Evolutionary conservation across 2,113 vertebrate species (phyloP), one percentile per base, ranked within the genome.

Genomic region (Maccullochella peelii): DNA sequence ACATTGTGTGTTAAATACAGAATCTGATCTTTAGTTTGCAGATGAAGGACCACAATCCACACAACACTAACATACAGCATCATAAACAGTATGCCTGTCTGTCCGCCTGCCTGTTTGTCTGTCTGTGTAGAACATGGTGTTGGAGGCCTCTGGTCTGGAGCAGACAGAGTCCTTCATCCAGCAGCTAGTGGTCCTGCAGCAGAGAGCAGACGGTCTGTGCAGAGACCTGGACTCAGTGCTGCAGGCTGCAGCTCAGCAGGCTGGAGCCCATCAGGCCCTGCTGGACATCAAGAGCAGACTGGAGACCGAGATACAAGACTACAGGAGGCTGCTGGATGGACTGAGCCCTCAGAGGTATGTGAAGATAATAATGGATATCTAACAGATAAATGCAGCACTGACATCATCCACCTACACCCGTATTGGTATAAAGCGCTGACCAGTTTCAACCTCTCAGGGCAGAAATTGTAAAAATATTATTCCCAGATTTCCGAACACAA

Each of bases 281-380:
- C 73, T 91, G 55, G 79, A 82, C 0, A 0, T 79, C n/a, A 91
- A 82, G 62, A 85, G 14, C 52, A 6, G 27, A 3, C 73, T 91
- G 52, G 67, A 86, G 59, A 8, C 52, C 0, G 82, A 92, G 77
- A 87, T 87, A 59, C 38, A 15, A 18, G 70, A 79, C 70, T 88
- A 86, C 77, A 73, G 6, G 33, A 77, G 14, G 50, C 81, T 83
- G 38, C 67, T 88, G 73, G 67, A 82, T 0, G 70, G 38, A 52
- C 21, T 6, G 59, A 38, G 10, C 3, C 33, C 0, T 14, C 38
- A 71, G 12, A 4, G 83, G 89, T 90, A 80, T 0, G 36, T 30
- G 12, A 21, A 27, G 18, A 70, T 12, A 2, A 80, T 18, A 20
- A 44, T 0, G 38, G 18, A 36, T 47, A 27, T 58, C 47, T 49